These are phyloP conservation scores for Leptopilina myrica DNA, from an alignment of 2,888 invertebrate genomes.

Conservation along the genomic window DNA sequence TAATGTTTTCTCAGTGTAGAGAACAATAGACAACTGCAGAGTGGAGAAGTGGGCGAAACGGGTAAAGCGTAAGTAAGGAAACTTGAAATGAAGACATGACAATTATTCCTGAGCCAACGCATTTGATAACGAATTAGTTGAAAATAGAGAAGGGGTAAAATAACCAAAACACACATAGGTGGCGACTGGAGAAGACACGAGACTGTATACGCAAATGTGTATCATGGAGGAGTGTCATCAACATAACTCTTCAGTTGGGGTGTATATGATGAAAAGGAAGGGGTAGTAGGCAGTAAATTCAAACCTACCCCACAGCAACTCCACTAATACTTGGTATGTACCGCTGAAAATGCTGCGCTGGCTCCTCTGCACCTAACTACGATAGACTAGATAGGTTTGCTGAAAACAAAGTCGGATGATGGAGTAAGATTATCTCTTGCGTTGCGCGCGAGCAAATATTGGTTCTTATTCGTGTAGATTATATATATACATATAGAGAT, in stretches of 20 bases:
- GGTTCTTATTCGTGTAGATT: constrained; percentile 69
- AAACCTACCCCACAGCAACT: background rate
- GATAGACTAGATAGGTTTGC: constrained; percentile 43
- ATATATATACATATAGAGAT: constrained; percentile 41
- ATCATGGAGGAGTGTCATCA: background rate
- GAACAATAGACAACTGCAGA: too few species aligned
- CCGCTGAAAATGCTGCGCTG: constrained; percentile 27
- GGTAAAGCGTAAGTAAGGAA: too few species aligned
- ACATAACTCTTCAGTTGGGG: background rate
- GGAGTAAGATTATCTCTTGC: constrained; percentile 65
- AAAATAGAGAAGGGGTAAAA: too few species aligned
- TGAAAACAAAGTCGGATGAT: constrained; percentile 10
- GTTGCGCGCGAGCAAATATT: constrained; percentile 69
- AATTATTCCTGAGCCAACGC: too few species aligned
- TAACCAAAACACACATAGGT: background rate
- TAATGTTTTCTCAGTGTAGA: too few species aligned
- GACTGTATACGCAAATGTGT: constrained; percentile 1
- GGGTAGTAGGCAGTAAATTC: background rate
- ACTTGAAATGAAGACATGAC: too few species aligned
- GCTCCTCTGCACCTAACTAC: background rate
- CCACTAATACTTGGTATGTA: background rate
- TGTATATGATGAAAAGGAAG: background rate
- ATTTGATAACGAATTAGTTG: too few species aligned
- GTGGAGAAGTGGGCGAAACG: too few species aligned
- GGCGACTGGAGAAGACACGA: too few species aligned